phyloP scores from a whole-genome alignment of 2,888 invertebrate genomes.

The Coelopa pilipes region DNA sequence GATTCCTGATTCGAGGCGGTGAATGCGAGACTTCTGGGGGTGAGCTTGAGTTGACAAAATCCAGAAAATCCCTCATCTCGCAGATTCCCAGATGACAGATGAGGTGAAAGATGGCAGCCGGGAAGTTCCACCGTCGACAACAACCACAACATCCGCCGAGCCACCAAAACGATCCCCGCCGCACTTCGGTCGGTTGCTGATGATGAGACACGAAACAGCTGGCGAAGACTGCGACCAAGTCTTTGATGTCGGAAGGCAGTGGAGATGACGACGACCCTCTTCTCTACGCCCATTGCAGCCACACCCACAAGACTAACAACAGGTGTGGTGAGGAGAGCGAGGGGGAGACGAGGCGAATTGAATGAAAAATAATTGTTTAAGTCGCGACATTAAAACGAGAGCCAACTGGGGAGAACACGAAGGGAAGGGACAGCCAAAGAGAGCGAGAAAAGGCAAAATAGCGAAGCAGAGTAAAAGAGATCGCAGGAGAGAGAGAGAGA shows the following conservation, averaged over 20 bases:
- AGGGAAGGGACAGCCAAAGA: constrained; percentile 3
- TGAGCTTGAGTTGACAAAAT: no score
- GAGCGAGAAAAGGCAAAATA: constrained; percentile 17
- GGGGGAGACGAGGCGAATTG: constrained; percentile 19
- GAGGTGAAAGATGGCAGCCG: no score
- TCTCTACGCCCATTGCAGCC: constrained; percentile 1
- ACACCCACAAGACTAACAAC: background rate
- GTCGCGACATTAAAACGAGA: background rate
- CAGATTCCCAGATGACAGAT: no score
- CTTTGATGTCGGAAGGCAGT: constrained; percentile 2
- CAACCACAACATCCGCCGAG: background rate
- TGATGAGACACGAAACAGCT: constrained; percentile 1
- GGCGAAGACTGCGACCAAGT: constrained; percentile 1
- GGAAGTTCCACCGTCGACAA: no score
- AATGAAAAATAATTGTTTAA: constrained; percentile 37
- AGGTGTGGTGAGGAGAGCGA: background rate
- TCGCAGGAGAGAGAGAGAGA: background rate
- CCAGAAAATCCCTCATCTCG: no score
- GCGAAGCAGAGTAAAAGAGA: background rate
- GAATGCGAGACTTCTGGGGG: no score
- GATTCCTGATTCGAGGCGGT: no score
- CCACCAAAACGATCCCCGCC: background rate
- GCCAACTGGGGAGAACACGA: background rate
- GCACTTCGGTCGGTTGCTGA: background rate
- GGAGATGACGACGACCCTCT: background rate